These are phyloP conservation scores for Agriopis leucophaearia DNA, from an alignment of 2,888 invertebrate species.

Conservation along the genomic window DNA sequence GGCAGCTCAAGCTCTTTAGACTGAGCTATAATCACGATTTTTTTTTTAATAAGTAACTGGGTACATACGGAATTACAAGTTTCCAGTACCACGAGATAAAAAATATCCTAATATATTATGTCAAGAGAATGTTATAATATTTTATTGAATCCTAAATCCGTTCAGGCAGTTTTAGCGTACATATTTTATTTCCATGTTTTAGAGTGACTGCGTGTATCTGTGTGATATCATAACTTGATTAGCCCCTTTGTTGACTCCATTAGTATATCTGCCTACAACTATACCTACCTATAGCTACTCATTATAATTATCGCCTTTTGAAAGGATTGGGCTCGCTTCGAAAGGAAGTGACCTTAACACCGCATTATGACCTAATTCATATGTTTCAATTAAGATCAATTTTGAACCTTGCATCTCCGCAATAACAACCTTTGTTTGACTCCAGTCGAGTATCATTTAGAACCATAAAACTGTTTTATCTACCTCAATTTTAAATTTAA, in stretches of 20 bases:
- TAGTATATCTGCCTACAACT: background rate
- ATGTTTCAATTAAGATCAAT: conserved; percentile 37
- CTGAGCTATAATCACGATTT: background rate
- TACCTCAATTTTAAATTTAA: conserved; percentile 24
- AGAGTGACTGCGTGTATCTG: too few relatives aligned
- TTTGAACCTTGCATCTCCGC: conserved; percentile 29
- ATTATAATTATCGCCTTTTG: background rate
- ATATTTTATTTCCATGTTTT: background rate
- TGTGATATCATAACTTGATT: too few relatives aligned
- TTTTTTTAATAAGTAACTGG: background rate
- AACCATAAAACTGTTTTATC: conserved; percentile 17
- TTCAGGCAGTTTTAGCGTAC: background rate
- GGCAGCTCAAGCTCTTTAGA: too few relatives aligned
- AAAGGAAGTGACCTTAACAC: conserved; percentile 31
- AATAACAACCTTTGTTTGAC: conserved; percentile 30
- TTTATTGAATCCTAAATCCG: background rate
- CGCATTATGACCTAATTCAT: conserved; percentile 21
- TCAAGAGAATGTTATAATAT: background rate
- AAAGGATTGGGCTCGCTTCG: conserved; percentile 10
- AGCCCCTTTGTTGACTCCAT: background rate
- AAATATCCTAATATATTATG: too few relatives aligned
- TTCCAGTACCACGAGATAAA: too few relatives aligned
- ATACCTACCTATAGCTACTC: too few relatives aligned
- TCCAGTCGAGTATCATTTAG: conserved; percentile 13
- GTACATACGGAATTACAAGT: background rate